Base-by-base conservation (phyloP, 1,140 invertebrate species). In the Papilio polytes region DNA sequence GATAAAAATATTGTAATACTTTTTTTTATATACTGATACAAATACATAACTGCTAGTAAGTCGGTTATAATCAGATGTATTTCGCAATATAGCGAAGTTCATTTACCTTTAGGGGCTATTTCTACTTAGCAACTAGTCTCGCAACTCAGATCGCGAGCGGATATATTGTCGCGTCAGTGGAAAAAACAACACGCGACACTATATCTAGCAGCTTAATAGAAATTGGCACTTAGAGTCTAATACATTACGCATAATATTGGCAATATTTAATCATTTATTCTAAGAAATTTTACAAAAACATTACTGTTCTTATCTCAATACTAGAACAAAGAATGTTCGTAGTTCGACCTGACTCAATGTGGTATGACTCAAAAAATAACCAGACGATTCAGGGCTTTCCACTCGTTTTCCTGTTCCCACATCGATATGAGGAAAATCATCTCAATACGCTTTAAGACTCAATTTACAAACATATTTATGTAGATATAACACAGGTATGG, bases 391-490 rank as follows among this genome's bases (percentile, higher is more conserved):
- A 70, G 12, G 63, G 63, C 13, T 70, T 70, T 70, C 12, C 63
- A 70, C 63, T 70, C 63, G 26, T 70, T 70, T 70, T 70, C 63
- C 63, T 70, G 63, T 70, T 70, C 26, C 26, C 63, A 70, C 63
- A 18, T 36, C 12, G 63, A 31, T 13, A 59, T 70, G 13, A 70
- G 63, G 63, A 70, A 70, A 70, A 70, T 31, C 20, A 20, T 63
- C 59, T 26, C 20, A 63, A 63, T 63, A 63, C 9, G 9, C 26
- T 15, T 31, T 70, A 31, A 70, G 63, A 70, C 13, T 31, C 63
- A 70, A 15, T 13, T 63, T 18, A 70, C 26, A 70, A 31, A 70
- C 26, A 31, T 6, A 12, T 70, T 31, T 70, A 70, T 15, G 26
- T 31, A 31, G 12, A 15, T 70, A 6, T 31, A 1, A 36, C 36